Conservation (phyloP, 2,113 vertebrate genomes). For the Melanostigma gelatinosum region DNA sequence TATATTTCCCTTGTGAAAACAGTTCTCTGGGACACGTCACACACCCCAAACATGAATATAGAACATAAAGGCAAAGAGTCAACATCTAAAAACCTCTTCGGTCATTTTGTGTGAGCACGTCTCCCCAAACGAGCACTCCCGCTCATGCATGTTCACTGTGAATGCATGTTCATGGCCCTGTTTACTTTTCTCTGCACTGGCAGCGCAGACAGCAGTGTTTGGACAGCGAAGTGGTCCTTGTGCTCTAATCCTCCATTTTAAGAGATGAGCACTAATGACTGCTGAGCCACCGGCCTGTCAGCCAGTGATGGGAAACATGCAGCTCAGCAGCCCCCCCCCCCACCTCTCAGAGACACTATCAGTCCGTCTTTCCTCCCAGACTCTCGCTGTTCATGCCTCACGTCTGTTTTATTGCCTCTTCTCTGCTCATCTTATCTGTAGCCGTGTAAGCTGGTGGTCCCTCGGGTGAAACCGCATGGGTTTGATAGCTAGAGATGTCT, state of each 20-base stretch:
- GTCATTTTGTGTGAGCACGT: neutral
- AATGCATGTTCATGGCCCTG: neutral
- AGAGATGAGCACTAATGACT: conserved; percentile 39
- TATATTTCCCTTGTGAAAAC: conserved; percentile 45
- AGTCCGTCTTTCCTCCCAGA: conserved; percentile 9
- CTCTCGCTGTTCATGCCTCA: conserved; percentile 16
- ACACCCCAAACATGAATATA: neutral
- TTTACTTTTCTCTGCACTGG: neutral
- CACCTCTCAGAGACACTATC: conserved; percentile 2
- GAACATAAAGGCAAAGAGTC: neutral
- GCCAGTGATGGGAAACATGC: conserved; percentile 9
- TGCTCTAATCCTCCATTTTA: conserved; percentile 40
- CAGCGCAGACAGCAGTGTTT: conserved; percentile 23
- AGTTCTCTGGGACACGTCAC: conserved; percentile 16
- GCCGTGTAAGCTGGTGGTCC: conserved; percentile 11
- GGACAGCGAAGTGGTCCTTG: conserved; percentile 35
- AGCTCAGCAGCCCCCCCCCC: neutral
- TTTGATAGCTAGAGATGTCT: conserved; percentile 35
- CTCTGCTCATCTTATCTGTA: conserved; percentile 13
- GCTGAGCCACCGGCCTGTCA: conserved; percentile 34
- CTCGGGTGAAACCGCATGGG: conserved; percentile 21
- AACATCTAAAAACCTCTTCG: too few relatives aligned
- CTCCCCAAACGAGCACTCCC: neutral
- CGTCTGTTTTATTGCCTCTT: neutral
- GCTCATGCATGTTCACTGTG: neutral